phyloP scores from a whole-genome alignment of 2,888 invertebrate genomes.

The Platynereis dumerilii region DNA sequence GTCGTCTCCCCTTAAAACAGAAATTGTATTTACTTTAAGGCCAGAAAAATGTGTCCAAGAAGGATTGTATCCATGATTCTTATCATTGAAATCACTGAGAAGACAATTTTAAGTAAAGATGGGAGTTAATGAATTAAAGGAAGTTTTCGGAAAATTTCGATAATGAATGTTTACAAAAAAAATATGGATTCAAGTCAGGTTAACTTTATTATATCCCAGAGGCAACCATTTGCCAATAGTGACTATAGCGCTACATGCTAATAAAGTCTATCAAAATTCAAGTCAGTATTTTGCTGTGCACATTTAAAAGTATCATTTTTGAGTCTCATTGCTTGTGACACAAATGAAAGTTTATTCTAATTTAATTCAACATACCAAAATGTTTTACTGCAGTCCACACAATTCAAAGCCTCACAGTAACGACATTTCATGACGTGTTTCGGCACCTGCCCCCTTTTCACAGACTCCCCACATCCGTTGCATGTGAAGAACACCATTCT shows the following conservation, averaged over 20 bases:
- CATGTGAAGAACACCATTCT: constrained; percentile 95
- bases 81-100: background rate
- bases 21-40: background rate
- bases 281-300: background rate
- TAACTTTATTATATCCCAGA: no score
- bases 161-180: no score
- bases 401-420: constrained; percentile 76
- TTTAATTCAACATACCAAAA: constrained; percentile 66
- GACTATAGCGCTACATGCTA: no score
- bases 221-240: no score
- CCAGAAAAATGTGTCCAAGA: background rate
- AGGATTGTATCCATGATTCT: background rate
- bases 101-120: background rate
- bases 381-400: constrained; percentile 93
- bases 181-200: no score
- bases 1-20: constrained; percentile 70
- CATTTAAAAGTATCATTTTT: background rate
- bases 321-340: background rate
- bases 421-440: constrained; percentile 80
- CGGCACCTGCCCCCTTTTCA: constrained; percentile 90
- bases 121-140: background rate
- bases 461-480: constrained; percentile 86
- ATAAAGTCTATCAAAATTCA: background rate
- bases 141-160: no score
- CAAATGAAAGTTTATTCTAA: no score